phyloP scores from a whole-genome alignment of 2,113 vertebrate genomes.

The Thoracochromis brauschi region DNA sequence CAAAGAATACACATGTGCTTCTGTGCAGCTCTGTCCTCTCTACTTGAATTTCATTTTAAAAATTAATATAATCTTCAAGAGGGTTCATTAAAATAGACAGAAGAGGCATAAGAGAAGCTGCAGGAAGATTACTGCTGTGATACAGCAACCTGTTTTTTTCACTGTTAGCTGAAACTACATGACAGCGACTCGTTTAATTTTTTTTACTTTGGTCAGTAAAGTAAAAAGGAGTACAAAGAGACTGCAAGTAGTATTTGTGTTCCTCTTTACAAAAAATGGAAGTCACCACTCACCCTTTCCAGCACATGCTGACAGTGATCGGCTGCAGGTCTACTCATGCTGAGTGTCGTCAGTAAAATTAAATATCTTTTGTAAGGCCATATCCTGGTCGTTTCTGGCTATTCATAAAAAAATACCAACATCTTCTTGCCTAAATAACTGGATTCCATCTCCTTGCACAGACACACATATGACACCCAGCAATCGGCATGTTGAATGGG shows the following conservation, averaged over 20 bases:
- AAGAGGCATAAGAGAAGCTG: not conserved
- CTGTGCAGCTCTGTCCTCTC: not conserved
- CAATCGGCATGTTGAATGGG: not conserved
- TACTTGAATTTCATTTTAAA: not conserved
- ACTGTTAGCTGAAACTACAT: not conserved
- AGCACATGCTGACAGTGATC: not conserved
- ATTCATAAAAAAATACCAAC: not conserved
- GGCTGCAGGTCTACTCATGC: rapidly evolving
- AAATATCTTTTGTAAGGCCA: not conserved
- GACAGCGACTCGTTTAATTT: rapidly evolving
- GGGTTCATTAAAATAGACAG: not conserved
- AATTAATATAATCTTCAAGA: not conserved
- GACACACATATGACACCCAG: not conserved
- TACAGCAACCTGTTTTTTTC: not conserved
- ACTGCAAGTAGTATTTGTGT: not conserved
- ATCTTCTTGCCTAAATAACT: not conserved
- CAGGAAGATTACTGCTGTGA: not conserved
- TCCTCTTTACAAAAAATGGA: not conserved
- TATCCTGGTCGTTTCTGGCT: not conserved
- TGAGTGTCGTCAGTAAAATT: not conserved
- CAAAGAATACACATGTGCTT: not conserved
- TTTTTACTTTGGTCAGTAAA: not conserved
- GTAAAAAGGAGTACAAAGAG: not conserved
- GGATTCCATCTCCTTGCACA: not conserved
- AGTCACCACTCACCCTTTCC: not conserved